These are phyloP conservation scores for Gorsachius goisagi DNA, from an alignment of 2,113 vertebrate genomes.

Conservation along the genomic window DNA sequence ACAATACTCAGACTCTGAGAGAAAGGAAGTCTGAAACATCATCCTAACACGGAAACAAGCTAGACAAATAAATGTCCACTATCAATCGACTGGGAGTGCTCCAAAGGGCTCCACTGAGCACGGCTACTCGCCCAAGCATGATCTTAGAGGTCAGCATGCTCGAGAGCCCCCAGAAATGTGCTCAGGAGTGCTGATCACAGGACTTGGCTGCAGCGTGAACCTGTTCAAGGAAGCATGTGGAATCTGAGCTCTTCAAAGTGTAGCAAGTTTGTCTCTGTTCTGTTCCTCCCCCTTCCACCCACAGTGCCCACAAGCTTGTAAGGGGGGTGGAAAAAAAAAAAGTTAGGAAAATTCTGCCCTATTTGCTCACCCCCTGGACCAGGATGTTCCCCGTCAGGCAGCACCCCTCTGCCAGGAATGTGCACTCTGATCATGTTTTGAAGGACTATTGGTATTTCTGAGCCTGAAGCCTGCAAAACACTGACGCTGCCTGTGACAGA, in stretches of 20 bases:
- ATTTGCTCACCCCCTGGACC: neutral
- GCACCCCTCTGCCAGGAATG: neutral
- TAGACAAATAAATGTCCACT: neutral
- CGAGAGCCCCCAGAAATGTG: neutral
- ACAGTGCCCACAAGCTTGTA: neutral
- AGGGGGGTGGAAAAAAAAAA: neutral
- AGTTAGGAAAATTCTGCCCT: neutral
- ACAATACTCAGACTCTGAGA: neutral
- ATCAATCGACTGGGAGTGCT: neutral
- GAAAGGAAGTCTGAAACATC: neutral
- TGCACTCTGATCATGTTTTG: neutral
- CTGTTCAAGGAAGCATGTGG: neutral
- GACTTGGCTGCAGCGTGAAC: neutral
- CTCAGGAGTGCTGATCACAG: neutral
- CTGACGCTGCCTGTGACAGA: neutral
- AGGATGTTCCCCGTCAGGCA: neutral
- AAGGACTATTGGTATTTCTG: neutral
- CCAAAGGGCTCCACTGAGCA: neutral
- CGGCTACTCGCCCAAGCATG: rapidly evolving
- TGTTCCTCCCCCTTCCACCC: neutral
- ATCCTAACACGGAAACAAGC: neutral
- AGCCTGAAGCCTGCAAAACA: neutral
- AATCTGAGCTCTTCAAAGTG: neutral
- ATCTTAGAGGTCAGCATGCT: neutral
- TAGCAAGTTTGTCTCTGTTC: neutral